Conservation (phyloP, 1,140 invertebrate genomes). For the Heliothis virescens region DNA sequence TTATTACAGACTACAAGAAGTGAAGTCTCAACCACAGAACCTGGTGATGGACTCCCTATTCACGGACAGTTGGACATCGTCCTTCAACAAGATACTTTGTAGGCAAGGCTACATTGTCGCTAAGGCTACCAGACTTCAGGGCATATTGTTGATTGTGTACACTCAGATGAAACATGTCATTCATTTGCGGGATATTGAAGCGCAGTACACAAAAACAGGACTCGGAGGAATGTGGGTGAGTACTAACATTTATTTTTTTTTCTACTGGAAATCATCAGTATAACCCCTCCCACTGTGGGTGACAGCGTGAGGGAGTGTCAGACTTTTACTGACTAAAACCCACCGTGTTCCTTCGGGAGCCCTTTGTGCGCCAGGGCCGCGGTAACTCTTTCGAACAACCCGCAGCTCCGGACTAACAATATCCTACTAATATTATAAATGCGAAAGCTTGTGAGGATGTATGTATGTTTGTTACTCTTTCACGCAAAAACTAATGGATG, state of each 20-base stretch:
- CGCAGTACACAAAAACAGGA: constrained; percentile 94
- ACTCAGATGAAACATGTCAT: constrained; percentile 92
- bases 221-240: constrained; percentile 95
- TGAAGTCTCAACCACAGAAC: constrained; percentile 95
- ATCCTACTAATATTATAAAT: too few species aligned
- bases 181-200: constrained; percentile 93
- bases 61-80: constrained; percentile 94
- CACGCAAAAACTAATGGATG: too few species aligned
- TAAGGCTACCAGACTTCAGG: constrained; percentile 92
- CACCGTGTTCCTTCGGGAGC: too few species aligned
- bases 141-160: constrained; percentile 92
- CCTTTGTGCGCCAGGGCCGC: too few species aligned
- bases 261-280: too few species aligned
- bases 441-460: too few species aligned
- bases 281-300: too few species aligned
- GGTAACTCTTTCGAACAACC: too few species aligned
- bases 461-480: too few species aligned
- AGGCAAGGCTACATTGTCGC: constrained; percentile 92
- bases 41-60: constrained; percentile 93
- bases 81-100: constrained; percentile 90
- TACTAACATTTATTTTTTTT: constrained; percentile 37
- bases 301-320: too few species aligned
- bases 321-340: too few species aligned
- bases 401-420: too few species aligned
- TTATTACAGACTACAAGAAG: constrained; percentile 93